A percentile compares a stretch with the other conserved stretches of the same genome.
Evolutionary conservation across 2,113 vertebrate species (phyloP).

Genomic region (Anser cygnoides): DNA sequence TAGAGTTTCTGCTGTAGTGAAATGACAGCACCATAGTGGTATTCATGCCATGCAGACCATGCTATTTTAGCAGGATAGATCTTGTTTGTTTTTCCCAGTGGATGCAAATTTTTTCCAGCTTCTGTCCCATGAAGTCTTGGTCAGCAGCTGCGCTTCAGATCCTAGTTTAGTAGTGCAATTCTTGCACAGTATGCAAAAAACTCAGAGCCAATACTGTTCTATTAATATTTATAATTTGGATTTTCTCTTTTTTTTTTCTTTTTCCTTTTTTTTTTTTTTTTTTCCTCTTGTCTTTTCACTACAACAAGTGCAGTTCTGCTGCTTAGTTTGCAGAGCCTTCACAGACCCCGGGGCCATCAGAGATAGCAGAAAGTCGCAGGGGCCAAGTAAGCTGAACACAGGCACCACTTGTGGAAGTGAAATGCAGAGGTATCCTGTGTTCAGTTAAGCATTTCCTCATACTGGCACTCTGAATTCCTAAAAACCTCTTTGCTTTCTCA

Average conservation of each 20-base stretch:
- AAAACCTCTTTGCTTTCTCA: not conserved
- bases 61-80: not conserved
- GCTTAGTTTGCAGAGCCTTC: not conserved
- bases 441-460: not conserved
- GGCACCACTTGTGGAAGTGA: not conserved
- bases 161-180: not conserved
- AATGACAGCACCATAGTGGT: not conserved
- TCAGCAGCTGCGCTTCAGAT: constrained; percentile 3
- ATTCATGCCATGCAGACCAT: not conserved
- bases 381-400: not conserved
- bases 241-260: not conserved
- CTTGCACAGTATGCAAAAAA: constrained; percentile 7
- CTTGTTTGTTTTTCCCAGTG: not conserved
- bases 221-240: constrained; percentile 29
- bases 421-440: not conserved
- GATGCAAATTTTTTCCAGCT: not conserved
- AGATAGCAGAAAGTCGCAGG: not conserved
- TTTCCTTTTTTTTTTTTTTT: not conserved
- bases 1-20: not conserved
- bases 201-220: not conserved
- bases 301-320: not conserved
- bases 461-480: not conserved
- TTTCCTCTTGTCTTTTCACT: not conserved
- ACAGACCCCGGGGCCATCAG: not conserved
- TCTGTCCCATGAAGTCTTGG: not conserved